Conservation (phyloP, 2,113 vertebrate species). For the Cyanoderma ruficeps region DNA sequence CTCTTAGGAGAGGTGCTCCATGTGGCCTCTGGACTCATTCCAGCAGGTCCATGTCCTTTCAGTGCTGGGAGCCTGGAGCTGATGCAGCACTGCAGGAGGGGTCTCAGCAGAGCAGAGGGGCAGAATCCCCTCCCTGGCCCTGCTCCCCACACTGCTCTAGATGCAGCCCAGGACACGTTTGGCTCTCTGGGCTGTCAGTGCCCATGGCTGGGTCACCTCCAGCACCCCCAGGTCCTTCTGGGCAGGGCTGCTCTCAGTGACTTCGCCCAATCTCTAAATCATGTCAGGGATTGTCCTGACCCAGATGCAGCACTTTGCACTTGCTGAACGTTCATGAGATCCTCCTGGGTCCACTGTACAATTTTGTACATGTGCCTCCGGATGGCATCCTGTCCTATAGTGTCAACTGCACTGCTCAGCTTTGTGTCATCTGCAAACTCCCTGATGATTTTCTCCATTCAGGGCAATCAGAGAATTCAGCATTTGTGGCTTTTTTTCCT, state of each 20-base stretch:
- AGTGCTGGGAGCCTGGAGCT: neutral
- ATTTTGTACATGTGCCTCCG: neutral
- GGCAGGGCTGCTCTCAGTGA: neutral
- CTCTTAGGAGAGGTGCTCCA: neutral
- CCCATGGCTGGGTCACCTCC: neutral
- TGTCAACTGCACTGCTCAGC: neutral
- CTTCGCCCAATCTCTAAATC: neutral
- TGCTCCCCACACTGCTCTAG: neutral
- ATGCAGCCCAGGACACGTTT: neutral
- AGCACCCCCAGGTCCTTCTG: neutral
- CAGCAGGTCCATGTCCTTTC: neutral
- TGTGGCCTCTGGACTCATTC: accelerated
- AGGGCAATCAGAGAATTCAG: neutral
- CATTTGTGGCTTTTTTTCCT: accelerated
- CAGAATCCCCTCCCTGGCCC: neutral
- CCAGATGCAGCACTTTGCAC: neutral
- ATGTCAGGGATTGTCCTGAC: neutral
- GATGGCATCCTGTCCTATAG: neutral
- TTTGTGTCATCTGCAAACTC: neutral
- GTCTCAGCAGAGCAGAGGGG: neutral
- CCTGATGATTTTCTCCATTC: neutral
- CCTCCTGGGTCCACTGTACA: no score
- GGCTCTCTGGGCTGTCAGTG: neutral
- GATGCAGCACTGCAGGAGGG: neutral
- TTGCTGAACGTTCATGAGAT: neutral